Evolutionary conservation across 2,888 invertebrate genomes (phyloP).

Genomic region (Furcula furcula): DNA sequence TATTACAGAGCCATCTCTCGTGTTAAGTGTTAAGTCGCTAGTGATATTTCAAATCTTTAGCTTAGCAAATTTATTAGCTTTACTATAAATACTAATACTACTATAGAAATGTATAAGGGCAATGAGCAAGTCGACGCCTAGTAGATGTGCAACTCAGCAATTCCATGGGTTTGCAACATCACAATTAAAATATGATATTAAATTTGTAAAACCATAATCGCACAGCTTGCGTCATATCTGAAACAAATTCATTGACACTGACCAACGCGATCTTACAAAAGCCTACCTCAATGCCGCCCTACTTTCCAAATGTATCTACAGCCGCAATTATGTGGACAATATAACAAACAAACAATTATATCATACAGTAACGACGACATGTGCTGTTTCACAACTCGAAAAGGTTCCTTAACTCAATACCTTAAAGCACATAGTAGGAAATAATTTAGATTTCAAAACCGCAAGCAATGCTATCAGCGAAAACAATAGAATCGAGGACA

Average conservation of each 20-base stretch:
- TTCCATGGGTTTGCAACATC: conserved; percentile 12
- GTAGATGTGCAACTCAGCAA: conserved; percentile 2
- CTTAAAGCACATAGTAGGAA: conserved; percentile 38
- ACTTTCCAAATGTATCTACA: conserved; percentile 68
- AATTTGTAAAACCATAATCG: conserved; percentile 27
- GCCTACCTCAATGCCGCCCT: conserved; percentile 75
- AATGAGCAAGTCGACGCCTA: no score
- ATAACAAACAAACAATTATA: conserved; percentile 62
- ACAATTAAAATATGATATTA: conserved; percentile 29
- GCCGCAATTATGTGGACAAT: conserved; percentile 64
- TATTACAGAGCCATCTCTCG: no score
- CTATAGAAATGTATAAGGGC: no score
- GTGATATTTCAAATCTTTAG: no score
- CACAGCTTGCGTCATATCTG: conserved; percentile 51
- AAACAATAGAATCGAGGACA: conserved; percentile 60
- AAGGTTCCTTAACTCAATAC: conserved; percentile 19
- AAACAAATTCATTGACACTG: conserved; percentile 76
- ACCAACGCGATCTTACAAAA: conserved; percentile 70
- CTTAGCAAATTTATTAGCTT: no score
- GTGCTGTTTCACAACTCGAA: conserved; percentile 8
- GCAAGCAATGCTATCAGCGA: conserved; percentile 25
- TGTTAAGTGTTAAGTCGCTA: no score
- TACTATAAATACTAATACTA: no score
- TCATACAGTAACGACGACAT: conserved; percentile 31
- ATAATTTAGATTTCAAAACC: conserved; percentile 5